Evolutionary conservation across 2,888 invertebrate genomes (phyloP), one percentile per base, ranked within the genome.

Genomic region (Oligia strigilis): DNA sequence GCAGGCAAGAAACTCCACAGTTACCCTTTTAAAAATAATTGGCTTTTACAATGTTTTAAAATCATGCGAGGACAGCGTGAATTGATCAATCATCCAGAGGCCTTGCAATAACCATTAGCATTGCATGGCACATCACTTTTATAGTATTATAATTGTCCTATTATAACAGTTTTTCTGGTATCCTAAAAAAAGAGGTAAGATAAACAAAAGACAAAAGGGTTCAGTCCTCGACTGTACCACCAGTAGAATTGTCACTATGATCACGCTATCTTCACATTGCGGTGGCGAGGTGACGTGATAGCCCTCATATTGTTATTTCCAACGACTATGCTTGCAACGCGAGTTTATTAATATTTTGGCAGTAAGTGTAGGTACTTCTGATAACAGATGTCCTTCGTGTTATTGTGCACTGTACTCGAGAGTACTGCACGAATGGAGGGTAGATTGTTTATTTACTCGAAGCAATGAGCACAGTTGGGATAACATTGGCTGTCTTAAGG

Each of bases 241-340:
- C 14, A 75, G 65, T 67, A 76, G 72, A 71, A 82, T 67, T 80
- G 75, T 84, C 84, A 79, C 74, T 72, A 66, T 77, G 70, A 83
- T 78, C 83, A 89, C 89, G 87, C 87, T 72, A 87, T 82, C 84
- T 86, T 65, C 82, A 72, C 79, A 84, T 84, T 86, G 75, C 62
- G 77, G 67, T 77, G 71, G 49, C 80, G 65, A 65, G 49, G 71
- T 85, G 83, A 80, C 84, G 73, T 76, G 85, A 78, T 65, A 74
- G 23, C 36, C 64, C 46, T 46, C 64, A 62, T 67, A 79, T 17
- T 69, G 36, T 62, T 75, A 78, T 67, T 58, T 52, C 65, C 52
- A 65, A 52, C 49, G n/a, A 64, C n/a, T 64, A 49, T 71, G 58
- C 49, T 69, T 75, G 49, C 69, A 78, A 69, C 40, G 49, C 49